Conservation (phyloP, 2,797 vertebrate genomes). For the Corythornis leucogaster region DNA sequence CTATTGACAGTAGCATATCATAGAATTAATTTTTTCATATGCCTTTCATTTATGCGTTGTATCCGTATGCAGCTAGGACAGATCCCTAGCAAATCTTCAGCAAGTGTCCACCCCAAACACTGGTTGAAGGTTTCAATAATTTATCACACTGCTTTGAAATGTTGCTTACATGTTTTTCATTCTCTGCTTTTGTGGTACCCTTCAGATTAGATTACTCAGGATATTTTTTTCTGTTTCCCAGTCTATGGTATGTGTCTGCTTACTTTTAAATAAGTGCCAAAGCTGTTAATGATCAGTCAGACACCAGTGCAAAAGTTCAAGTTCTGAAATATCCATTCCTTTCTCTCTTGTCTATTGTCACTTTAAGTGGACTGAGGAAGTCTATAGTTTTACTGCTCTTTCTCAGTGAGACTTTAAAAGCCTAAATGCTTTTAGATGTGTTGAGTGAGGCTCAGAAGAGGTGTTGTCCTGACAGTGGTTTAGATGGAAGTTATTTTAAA, state of each 20-base stretch:
- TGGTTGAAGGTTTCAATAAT: background rate
- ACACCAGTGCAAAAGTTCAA: background rate
- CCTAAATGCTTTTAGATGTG: background rate
- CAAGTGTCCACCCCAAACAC: background rate
- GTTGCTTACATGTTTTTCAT: background rate
- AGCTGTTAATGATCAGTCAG: background rate
- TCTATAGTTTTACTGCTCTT: background rate
- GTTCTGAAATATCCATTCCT: background rate
- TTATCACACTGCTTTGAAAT: background rate
- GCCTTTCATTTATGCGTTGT: background rate
- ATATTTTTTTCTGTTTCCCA: background rate
- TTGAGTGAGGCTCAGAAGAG: background rate
- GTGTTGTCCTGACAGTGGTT: background rate
- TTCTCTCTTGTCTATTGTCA: background rate
- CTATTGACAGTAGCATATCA: background rate
- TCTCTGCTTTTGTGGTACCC: background rate
- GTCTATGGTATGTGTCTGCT: background rate
- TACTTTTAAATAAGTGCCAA: conserved; percentile 5
- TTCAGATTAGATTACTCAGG: background rate
- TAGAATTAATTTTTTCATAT: background rate
- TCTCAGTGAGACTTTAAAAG: background rate
- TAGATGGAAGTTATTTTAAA: background rate
- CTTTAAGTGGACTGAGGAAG: background rate
- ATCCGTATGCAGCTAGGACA: background rate
- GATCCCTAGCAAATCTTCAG: background rate